phyloP scores from a whole-genome alignment of 2,113 vertebrate genomes.

The Cathartes aura region DNA sequence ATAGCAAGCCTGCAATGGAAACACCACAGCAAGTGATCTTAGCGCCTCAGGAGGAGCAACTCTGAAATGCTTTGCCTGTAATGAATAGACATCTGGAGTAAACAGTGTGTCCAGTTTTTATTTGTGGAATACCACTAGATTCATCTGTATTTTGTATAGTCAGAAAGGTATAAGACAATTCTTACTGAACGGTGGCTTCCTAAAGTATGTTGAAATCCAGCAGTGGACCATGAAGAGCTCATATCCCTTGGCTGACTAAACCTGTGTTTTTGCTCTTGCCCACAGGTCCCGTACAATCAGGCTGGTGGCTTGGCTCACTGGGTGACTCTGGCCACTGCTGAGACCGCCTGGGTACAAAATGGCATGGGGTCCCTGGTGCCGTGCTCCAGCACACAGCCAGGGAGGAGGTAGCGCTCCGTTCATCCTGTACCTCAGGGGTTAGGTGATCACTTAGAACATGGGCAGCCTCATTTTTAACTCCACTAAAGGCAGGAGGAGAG shows the following conservation, averaged over 20 bases:
- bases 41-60: not conserved
- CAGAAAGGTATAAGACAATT: not conserved
- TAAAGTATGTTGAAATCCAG: not conserved
- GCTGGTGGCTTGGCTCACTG: not conserved
- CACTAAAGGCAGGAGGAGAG: not conserved
- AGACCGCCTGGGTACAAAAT: not conserved
- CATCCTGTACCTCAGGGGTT: not conserved
- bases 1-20: not conserved
- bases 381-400: not conserved
- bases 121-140: not conserved
- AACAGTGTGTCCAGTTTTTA: not conserved
- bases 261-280: not conserved
- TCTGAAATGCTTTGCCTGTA: not conserved
- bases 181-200: not conserved
- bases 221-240: not conserved
- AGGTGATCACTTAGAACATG: not conserved
- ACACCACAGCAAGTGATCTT: not conserved
- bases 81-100: not conserved
- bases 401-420: not conserved
- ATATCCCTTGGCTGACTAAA: not conserved
- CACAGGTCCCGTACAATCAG: not conserved
- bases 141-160: not conserved
- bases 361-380: not conserved
- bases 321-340: not conserved
- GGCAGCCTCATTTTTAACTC: not conserved